Base-by-base conservation (phyloP, 2,113 vertebrate species). In the Cardinalis cardinalis region DNA sequence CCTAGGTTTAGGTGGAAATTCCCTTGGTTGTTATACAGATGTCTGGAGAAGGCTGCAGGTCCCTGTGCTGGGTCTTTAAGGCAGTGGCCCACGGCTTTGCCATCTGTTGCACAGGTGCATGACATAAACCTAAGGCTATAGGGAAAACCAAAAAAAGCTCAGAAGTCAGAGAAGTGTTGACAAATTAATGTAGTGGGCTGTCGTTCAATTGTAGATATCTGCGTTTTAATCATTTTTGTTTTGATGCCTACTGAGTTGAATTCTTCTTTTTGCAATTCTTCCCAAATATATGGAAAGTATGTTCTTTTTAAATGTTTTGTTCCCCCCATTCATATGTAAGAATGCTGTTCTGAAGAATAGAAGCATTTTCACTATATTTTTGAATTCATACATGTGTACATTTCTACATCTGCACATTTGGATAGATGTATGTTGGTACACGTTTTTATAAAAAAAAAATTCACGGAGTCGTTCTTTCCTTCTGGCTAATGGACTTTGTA, bases 401-500 rank as follows among this genome's bases (percentile, higher is more conserved):
- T 73, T 64, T 44, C 46, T 71, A n/a, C 10, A 1, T 56, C 43
- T 56, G 44, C 14, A 18, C 5, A 2, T 80, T 46, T 77, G 26
- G 3, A 5, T 32, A 29, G 25, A 29, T 14, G 2, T 20, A 23
- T 52, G 14, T 15, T 41, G 51, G 31, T 76, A 11, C 36, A 46
- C 8, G 5, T 14, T 15, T 8, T 9, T 14, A 18, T 11, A 1
- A 32, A 53, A 1, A 32, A 53, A 14, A 14, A 23, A 43, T 16
- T 32, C 13, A 19, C 6, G 14, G 52, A 34, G 10, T 3, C 0
- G 0, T 21, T 73, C 14, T n/a, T 48, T 7, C 13, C 9, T 65
- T 74, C 10, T 17, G 18, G 17, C 56, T 56, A 80, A 12, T 0
- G 14, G 25, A 14, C 26, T 76, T 64, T 1, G 6, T 21, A 7